Evolutionary conservation across 2,797 vertebrate species (phyloP), one percentile per base, ranked within the genome.

Genomic region (Sebastes minor): DNA sequence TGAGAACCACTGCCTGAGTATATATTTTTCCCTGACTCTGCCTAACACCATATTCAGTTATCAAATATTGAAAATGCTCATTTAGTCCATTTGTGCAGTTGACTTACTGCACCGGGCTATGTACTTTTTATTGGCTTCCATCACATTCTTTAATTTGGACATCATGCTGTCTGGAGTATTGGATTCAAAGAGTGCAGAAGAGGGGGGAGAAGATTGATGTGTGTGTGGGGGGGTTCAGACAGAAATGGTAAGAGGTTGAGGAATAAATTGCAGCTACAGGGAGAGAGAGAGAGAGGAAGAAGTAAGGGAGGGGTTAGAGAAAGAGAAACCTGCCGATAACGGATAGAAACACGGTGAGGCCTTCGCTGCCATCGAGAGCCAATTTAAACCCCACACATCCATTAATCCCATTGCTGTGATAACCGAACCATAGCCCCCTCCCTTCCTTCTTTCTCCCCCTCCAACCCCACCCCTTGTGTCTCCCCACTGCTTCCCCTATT

Each of bases 391-490:
- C 80, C 75, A 67, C 82, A 74, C 80, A 78, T 82, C 89, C 92
- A 91, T 93, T 93, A 91, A 94, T 94, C 85, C 85, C 83, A 72
- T 74, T 69, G 86, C 76, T 90, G 89, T 74, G 83, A 86, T 89
- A 89, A 88, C 88, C 49, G 23, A 86, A 80, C 82, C 86, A 8
- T 60, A 69, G 56, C 86, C 81, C 75, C 68, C 72, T 63, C 66
- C 75, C 62, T 53, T 53, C 60, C 32, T 8, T n/a, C 30, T 35
- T 32, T 59, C 72, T 18, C 60, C 73, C 30, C 3, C 28, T 25
- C 23, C 23, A 23, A 3, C 63, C 78, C 42, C 2, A 6, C 13
- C 74, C 13, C 67, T 53, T 14, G 9, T 65, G 59, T 68, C 76
- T 81, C 46, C 81, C 68, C 68, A 35, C 64, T 72, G 81, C 80